Conservation (phyloP, 2,797 vertebrate genomes). For the Sphenodon punctatus region DNA sequence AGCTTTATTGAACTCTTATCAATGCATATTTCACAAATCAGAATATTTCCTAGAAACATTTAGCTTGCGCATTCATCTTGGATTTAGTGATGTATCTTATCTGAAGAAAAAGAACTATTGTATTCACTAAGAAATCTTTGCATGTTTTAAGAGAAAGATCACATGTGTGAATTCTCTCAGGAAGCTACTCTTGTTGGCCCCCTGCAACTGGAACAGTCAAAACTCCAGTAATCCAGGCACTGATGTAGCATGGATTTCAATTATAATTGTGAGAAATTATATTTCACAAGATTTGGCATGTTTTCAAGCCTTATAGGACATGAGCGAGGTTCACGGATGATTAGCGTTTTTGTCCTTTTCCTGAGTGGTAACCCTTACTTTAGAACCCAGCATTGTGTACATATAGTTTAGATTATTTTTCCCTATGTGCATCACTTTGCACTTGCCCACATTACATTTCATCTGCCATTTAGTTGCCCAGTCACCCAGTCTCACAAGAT, state of each 20-base stretch:
- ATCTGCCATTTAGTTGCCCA: too few species aligned
- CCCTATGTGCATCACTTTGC: too few species aligned
- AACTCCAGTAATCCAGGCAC: neutral
- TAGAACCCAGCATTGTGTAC: too few species aligned
- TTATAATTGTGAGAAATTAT: neutral
- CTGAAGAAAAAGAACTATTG: neutral
- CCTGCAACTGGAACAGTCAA: neutral
- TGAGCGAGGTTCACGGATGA: too few species aligned
- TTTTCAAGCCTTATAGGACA: too few species aligned
- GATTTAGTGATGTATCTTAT: neutral
- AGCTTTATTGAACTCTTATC: neutral
- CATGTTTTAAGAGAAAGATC: neutral
- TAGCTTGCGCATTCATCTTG: neutral
- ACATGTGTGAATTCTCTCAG: rapidly evolving
- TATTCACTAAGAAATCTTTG: neutral
- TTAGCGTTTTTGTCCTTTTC: too few species aligned
- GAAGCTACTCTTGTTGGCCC: neutral
- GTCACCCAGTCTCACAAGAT: too few species aligned
- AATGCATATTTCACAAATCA: neutral
- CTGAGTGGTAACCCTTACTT: too few species aligned
- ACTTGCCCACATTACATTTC: too few species aligned
- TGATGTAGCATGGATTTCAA: neutral
- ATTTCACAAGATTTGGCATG: too few species aligned
- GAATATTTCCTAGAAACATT: neutral
- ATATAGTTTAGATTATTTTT: too few species aligned